These are phyloP conservation scores for Zosterops japonicus DNA, from an alignment of 2,113 vertebrate species.

Conservation along the genomic window DNA sequence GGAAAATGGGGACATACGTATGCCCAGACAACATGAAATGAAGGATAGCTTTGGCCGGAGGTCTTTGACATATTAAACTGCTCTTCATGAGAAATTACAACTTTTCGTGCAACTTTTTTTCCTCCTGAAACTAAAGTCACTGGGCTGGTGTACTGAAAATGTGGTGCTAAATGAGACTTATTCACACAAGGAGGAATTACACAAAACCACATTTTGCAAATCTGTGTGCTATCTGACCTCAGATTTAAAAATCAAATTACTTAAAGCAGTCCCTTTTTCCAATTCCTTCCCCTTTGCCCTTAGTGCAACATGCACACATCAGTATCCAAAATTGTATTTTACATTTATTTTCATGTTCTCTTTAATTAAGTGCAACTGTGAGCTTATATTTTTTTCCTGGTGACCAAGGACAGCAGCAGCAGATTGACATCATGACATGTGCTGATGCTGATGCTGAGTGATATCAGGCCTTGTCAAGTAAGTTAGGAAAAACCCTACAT, in stretches of 20 bases:
- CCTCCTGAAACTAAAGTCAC: background rate
- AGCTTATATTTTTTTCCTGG: background rate
- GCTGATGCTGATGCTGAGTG: background rate
- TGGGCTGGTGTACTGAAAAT: background rate
- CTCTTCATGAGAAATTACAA: constrained; percentile 6
- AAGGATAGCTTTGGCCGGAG: constrained; percentile 2
- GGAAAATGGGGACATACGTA: background rate
- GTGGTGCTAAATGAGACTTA: background rate
- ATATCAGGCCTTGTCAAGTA: background rate
- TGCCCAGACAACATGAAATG: background rate
- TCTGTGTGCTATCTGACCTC: background rate
- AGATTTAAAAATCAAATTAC: background rate
- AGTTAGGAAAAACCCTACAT: background rate
- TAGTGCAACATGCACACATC: background rate
- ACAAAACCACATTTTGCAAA: background rate
- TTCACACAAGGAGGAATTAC: background rate
- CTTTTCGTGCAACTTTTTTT: background rate
- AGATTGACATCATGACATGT: background rate
- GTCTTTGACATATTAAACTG: constrained; percentile 17
- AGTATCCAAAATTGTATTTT: background rate
- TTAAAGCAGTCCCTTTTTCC: background rate
- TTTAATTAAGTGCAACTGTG: background rate
- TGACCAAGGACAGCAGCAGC: background rate
- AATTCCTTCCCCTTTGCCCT: background rate
- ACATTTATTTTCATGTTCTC: background rate